phyloP scores from a whole-genome alignment of 2,113 vertebrate species.

The Mellivora capensis region DNA sequence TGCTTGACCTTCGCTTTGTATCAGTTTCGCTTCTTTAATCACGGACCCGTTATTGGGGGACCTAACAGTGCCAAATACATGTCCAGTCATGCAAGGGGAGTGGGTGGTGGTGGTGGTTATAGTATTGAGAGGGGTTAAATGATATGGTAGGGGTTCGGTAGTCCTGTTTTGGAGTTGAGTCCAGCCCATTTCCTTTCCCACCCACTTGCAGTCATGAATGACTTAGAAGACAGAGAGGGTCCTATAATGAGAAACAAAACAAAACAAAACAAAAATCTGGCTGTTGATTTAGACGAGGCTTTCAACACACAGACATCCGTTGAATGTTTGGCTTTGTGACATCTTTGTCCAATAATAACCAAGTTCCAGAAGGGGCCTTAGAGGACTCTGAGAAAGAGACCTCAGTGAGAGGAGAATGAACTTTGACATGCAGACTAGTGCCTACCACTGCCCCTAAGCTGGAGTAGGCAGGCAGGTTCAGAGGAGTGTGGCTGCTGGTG shows the following conservation, averaged over 20 bases:
- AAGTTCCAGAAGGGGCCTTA: neutral
- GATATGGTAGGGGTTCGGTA: neutral
- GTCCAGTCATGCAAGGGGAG: neutral
- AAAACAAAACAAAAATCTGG: neutral
- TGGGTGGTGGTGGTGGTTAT: fast-evolving
- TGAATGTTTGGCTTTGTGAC: neutral
- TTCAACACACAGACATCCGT: neutral
- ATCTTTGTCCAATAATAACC: neutral
- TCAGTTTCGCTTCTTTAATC: too few species aligned
- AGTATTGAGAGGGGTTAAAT: neutral
- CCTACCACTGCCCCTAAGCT: fast-evolving
- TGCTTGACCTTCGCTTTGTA: too few species aligned
- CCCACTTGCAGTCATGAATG: neutral
- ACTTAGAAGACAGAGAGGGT: neutral
- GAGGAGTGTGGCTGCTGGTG: neutral
- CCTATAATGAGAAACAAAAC: neutral
- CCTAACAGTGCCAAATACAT: neutral
- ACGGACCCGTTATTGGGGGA: too few species aligned
- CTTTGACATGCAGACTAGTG: neutral
- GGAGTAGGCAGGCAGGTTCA: neutral
- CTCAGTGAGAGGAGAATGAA: neutral
- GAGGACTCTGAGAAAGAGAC: neutral
- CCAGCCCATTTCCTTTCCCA: neutral
- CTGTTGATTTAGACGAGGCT: neutral
- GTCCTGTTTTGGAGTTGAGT: neutral